Base-by-base conservation (phyloP, 1,140 invertebrate species). In the Copidosoma floridanum region DNA sequence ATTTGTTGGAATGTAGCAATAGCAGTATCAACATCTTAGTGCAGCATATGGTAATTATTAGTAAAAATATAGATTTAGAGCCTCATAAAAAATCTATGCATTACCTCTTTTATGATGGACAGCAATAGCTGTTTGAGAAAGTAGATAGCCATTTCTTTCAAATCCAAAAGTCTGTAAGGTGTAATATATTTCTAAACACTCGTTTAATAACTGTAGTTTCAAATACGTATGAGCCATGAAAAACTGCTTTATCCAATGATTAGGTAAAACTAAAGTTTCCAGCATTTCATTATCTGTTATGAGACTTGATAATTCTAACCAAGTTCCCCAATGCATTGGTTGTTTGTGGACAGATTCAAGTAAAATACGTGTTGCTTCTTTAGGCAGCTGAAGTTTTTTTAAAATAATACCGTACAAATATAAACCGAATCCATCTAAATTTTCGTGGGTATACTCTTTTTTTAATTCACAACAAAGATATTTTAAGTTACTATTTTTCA, bases 181-280 rank as follows among this genome's bases (percentile, higher is more conserved):
- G 64, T 85, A 86, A 73, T 94, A 97, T 47, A 94, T 86, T 51
- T 89, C 86, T 21, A 97, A 74, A 10, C 94, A 92, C 80, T 96
- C 92, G 51, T 97, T 93, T 69, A 94, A 90, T 24, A 94, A 81
- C 67, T 97, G 92, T 46, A 96, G 80, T 74, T 98, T 94, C 43
- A 97, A 83, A 80, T 93, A 95, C 37, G 92, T 89, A 73, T 96
- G 91, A 4, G 89, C 95, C 59, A 91, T 79, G 75, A 98, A 99
- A 68, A 98, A 93, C 58, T 93, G 85, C 75, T 93, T 92, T 82
- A 98, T 94, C 95, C 96, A 98, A 79, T 96, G 93, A 70, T 89
- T 85, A 1, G 94, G 94, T 24, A 97, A 73, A 37, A 83, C 78
- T 7, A 94, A 68, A 11, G 84, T 84, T 56, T 87, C 81, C 32